Base-by-base conservation (phyloP, 2,888 invertebrate species). In the Nephrotoma appendiculata region DNA sequence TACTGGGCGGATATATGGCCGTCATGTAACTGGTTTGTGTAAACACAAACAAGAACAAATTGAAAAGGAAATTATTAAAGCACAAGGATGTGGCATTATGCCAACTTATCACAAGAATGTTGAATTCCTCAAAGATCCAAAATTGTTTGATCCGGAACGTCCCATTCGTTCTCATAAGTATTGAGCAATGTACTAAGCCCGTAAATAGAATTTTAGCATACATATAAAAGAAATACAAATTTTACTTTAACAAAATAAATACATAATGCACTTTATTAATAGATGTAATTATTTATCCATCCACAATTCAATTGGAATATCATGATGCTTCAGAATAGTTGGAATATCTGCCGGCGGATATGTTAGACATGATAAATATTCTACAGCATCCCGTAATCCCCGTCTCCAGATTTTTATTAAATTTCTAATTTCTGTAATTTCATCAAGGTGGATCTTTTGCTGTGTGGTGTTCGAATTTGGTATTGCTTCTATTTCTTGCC, bases 11-110 rank as follows among this genome's bases (percentile, higher is more conserved):
- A 94, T 98, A 88, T 99, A 98, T 90, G 97, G 97, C 0, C 94
- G 96, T 87, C 97, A 99, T 89, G 96, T 99, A 83, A 99, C 99
- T 5, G 98, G 99, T 0, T 93, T 99, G 83, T 99, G 99, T 90
- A 93, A 94, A 90, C 90, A 92, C 6, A 97, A 98, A 90, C 98
- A 99, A 89, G 92, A 92, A 84, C 91, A 93, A 88, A 94, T 98
- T 0, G 95, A 96, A 90, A 90, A 89, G 5, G 96, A 97, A 90
- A 96, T 98, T 52, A 89, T 89, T 0, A 95, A 96, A 90, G 95
- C 98, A 0, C 96, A 96, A 90, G 93, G 92, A 89, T 94, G 95
- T 89, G 97, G 96, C 89, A 94, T 96, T 87, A 98, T 99, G 98
- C 95, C 96, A 0, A 93, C 93, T 87, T 95, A 95, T 89, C 93